Evolutionary conservation across 2,888 invertebrate genomes (phyloP).

Genomic region (Cerastis leucographa): DNA sequence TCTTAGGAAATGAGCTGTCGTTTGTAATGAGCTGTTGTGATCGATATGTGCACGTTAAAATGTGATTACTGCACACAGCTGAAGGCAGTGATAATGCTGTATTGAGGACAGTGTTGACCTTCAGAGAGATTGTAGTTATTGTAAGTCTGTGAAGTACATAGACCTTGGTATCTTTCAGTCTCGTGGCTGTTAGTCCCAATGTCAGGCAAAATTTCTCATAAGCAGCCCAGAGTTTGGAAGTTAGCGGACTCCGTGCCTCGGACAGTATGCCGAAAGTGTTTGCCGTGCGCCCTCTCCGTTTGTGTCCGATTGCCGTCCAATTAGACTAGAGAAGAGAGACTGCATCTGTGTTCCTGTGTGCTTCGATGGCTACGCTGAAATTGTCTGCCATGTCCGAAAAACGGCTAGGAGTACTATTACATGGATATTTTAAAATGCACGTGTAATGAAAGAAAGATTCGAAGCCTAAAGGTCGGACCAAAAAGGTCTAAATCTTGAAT

Average conservation of each 20-base stretch:
- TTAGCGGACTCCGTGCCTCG: not conserved
- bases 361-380: not conserved
- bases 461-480: not conserved
- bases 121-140: slow-evolving; percentile 7
- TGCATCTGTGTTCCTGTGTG: not conserved
- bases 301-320: not conserved
- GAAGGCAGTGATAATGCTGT: slow-evolving; percentile 40
- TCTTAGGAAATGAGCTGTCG: slow-evolving; percentile 57
- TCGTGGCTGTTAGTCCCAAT: not conserved
- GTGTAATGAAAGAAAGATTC: not conserved
- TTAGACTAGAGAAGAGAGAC: not conserved
- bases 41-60: slow-evolving; percentile 37
- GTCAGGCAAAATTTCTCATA: no score
- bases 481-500: not conserved
- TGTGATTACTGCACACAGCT: slow-evolving; percentile 46
- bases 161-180: not conserved
- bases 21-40: slow-evolving; percentile 51
- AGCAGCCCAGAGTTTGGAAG: not conserved
- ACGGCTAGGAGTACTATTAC: not conserved
- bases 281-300: not conserved
- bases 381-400: not conserved
- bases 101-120: slow-evolving; percentile 44
- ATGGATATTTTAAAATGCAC: not conserved
- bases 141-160: not conserved
- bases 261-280: not conserved